These are phyloP conservation scores for Cebus imitator DNA, from an alignment of 2,113 vertebrate species.

Conservation along the genomic window DNA sequence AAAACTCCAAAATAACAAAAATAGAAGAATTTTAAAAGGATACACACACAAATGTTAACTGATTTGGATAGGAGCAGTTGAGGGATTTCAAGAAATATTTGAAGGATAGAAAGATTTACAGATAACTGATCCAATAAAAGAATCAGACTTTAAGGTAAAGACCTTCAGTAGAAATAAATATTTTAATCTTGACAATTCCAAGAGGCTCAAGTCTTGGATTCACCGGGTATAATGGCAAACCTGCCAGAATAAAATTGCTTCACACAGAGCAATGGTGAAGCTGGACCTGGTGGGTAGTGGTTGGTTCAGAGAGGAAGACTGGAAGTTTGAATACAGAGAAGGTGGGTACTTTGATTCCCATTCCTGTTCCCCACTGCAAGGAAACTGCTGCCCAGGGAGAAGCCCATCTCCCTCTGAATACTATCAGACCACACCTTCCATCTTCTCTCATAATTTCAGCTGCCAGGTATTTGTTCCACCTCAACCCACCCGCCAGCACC, in stretches of 20 bases:
- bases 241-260: too few relatives aligned
- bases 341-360: too few relatives aligned
- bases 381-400: neutral
- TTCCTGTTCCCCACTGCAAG: neutral
- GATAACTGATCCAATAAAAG: neutral
- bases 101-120: neutral
- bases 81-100: neutral
- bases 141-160: neutral
- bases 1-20: neutral
- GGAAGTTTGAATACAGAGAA: neutral
- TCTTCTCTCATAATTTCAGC: neutral
- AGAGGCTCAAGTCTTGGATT: rapidly evolving
- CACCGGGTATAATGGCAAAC: too few relatives aligned
- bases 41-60: neutral
- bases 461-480: neutral
- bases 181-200: neutral
- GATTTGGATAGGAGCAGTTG: neutral
- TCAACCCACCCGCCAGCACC: neutral
- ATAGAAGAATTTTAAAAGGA: neutral
- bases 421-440: neutral
- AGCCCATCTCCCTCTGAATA: neutral
- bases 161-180: neutral
- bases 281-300: neutral
- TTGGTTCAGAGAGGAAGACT: too few relatives aligned
- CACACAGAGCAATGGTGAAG: neutral